These are phyloP conservation scores for Stegophylla sp. DNA, from an alignment of 2,888 invertebrate genomes.

Conservation along the genomic window DNA sequence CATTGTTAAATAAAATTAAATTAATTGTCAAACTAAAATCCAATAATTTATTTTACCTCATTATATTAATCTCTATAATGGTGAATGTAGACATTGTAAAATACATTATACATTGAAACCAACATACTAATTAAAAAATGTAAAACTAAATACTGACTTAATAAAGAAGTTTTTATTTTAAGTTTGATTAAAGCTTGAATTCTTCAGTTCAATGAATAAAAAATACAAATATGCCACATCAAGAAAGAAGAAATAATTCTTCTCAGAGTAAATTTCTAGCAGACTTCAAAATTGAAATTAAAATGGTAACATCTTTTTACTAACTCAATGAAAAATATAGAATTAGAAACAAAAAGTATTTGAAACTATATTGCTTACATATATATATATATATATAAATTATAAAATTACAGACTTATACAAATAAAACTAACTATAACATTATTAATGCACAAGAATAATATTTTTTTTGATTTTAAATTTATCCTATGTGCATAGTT, in stretches of 20 bases:
- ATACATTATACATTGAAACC: neutral
- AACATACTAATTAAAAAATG: neutral
- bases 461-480: neutral
- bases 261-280: neutral
- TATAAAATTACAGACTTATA: too few relatives aligned
- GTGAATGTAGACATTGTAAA: too few relatives aligned
- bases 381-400: too few relatives aligned
- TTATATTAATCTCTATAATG: slow-evolving; percentile 1
- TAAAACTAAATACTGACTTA: neutral
- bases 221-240: neutral
- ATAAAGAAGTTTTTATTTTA: neutral
- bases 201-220: neutral
- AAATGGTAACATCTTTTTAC: slow-evolving; percentile 42
- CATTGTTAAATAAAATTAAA: slow-evolving; percentile 37
- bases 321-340: neutral
- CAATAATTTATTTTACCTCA: neutral
- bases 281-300: slow-evolving; percentile 7
- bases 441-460: neutral
- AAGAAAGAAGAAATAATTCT: neutral
- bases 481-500: slow-evolving; percentile 53
- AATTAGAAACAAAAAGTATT: slow-evolving; percentile 23
- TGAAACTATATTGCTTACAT: neutral
- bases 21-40: slow-evolving; percentile 16
- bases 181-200: neutral
- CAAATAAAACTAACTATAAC: neutral